Conservation (phyloP, 2,113 vertebrate genomes). For the Brachyhypopomus occidentalis region DNA sequence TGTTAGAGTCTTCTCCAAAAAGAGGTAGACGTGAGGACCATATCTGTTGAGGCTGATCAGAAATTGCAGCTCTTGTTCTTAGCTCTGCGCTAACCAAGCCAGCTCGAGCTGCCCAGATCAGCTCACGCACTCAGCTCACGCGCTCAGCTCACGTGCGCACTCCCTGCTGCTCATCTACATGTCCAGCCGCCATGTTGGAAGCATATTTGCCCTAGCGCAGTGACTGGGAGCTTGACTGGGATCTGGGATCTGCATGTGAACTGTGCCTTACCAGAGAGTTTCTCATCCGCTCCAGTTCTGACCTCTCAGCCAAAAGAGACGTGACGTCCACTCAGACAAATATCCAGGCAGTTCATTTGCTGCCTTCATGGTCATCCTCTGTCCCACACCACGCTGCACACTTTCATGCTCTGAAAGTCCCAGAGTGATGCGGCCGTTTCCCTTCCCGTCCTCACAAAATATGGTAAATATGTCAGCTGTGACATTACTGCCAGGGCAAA, state of each 20-base stretch:
- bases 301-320: not conserved
- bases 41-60: constrained; percentile 1
- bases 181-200: too few relatives aligned
- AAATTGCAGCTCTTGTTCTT: not conserved
- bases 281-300: not conserved
- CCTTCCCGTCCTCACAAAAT: constrained; percentile 11
- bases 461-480: constrained; percentile 18
- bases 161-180: too few relatives aligned
- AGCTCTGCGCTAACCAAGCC: too few relatives aligned
- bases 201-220: too few relatives aligned
- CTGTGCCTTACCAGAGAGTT: not conserved
- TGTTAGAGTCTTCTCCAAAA: not conserved
- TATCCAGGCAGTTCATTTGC: constrained; percentile 7
- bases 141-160: too few relatives aligned
- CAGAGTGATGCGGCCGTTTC: constrained; percentile 18
- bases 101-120: too few relatives aligned
- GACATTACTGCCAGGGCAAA: constrained; percentile 13
- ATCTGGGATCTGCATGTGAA: too few relatives aligned
- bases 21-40: not conserved
- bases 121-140: too few relatives aligned
- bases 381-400: not conserved
- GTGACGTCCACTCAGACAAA: constrained; percentile 3
- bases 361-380: constrained; percentile 4
- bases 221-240: not conserved
- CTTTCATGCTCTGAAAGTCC: not conserved